Evolutionary conservation across 2,797 vertebrate species (phyloP), one percentile per base, ranked within the genome.

Genomic region (Pteropus rufus): DNA sequence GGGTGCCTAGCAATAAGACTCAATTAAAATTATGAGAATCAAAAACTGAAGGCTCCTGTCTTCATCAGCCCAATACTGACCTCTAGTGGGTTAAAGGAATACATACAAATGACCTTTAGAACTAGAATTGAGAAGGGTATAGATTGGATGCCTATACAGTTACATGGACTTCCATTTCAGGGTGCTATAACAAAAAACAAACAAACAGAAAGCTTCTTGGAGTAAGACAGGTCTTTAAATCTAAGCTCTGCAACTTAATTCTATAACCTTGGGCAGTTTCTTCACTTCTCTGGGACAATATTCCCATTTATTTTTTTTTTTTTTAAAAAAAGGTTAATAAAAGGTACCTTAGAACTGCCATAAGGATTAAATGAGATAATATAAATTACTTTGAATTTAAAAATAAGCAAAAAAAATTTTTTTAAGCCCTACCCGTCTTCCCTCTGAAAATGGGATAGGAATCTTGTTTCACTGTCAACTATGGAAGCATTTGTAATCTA

Each of bases 1-100:
- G 11, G 52, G 12, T 67, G 82, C 31, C 64, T 82, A 73, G 49
- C 56, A 91, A 7, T 52, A 88, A 86, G 46, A 79, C 9, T 76
- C 70, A 88, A 8, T 86, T 76, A 67, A 88, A 96, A 93, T 39
- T 64, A 1, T 16, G n/a, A 81, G 39, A 96, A 73, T 49, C 52
- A 93, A 80, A 94, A 39, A 7, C 41, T 26, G 92, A 88, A 85
- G 70, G 21, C 2, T 60, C 26, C 34, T 15, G n/a, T 65, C 26
- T 95, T 98, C 93, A 67, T n/a, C 91, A 54, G 97, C 94, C 82
- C 97, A 97, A 98, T 82, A 97, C 98, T 98, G 98, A 98, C 98
- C 98, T 98, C 98, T 98, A 98, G 98, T 69, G 98, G 98, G 1
- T 21, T 58, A 4, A 7, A 81, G 62, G 82, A 67, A 93, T 21